phyloP scores from a whole-genome alignment of 2,113 vertebrate species.

The Pardalotus punctatus region DNA sequence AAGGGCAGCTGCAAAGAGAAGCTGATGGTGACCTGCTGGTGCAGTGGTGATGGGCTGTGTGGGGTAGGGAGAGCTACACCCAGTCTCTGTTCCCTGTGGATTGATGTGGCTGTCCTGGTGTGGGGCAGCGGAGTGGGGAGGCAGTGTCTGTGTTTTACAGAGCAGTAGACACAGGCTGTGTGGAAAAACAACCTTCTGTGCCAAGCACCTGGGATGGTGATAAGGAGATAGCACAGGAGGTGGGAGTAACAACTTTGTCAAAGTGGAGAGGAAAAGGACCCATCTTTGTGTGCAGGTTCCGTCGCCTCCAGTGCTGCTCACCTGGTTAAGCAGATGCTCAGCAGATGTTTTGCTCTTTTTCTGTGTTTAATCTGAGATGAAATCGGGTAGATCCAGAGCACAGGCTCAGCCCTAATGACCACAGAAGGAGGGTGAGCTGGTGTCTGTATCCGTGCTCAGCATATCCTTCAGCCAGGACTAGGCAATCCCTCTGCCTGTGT shows the following conservation, averaged over 20 bases:
- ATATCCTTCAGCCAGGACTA: background rate
- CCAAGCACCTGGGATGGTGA: background rate
- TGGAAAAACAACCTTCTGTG: background rate
- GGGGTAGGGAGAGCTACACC: background rate
- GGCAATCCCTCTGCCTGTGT: background rate
- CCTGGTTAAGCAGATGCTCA: background rate
- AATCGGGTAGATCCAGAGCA: background rate
- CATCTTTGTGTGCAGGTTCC: background rate
- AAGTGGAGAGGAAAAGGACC: background rate
- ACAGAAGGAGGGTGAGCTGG: background rate
- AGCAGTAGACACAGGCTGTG: background rate
- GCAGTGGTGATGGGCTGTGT: background rate
- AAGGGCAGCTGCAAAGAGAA: background rate
- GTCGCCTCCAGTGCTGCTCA: background rate
- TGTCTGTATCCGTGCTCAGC: background rate
- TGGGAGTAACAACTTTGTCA: background rate
- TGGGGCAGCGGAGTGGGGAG: background rate
- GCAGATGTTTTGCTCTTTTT: background rate
- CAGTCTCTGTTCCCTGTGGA: background rate
- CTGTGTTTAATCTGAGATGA: background rate
- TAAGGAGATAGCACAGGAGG: background rate
- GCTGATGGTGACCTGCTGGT: background rate
- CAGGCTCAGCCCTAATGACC: accelerated
- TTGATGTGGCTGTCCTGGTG: background rate
- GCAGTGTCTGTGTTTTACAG: background rate